Evolutionary conservation across 2,113 vertebrate species (phyloP).

Genomic region (Cathartes aura): DNA sequence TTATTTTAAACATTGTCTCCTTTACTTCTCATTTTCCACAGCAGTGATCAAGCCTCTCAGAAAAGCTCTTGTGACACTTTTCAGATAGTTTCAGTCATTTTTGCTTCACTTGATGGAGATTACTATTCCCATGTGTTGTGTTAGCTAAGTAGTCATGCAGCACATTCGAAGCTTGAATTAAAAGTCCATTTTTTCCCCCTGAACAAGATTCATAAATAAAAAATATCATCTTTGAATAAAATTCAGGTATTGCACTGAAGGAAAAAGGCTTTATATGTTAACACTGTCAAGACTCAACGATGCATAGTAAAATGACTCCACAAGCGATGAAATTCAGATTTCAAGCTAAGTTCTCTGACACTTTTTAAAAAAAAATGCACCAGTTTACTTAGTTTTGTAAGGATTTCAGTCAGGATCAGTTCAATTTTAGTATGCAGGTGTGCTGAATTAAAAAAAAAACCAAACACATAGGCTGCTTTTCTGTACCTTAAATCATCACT

Average conservation of each 20-base stretch:
- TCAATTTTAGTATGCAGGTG: background rate
- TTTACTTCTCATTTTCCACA: conserved; percentile 4
- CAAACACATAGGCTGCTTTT: background rate
- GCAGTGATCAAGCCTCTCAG: background rate
- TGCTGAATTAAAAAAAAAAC: background rate
- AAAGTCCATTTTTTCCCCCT: conserved; percentile 18
- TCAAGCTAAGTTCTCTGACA: background rate
- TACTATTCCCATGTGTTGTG: conserved; percentile 43
- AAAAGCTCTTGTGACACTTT: conserved; percentile 14
- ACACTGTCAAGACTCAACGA: background rate
- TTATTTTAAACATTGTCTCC: background rate
- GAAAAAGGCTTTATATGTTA: conserved; percentile 24
- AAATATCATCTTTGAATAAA: conserved; percentile 26
- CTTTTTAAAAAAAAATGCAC: background rate
- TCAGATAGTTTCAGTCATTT: conserved; percentile 25
- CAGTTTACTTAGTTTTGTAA: background rate
- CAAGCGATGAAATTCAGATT: background rate
- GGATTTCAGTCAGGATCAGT: background rate
- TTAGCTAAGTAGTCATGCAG: conserved; percentile 45
- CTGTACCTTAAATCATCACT: background rate
- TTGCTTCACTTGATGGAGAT: conserved; percentile 41
- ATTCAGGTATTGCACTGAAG: background rate
- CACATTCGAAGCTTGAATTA: conserved; percentile 41
- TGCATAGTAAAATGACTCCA: background rate
- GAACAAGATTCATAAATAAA: conserved; percentile 65